Evolutionary conservation across 2,888 invertebrate genomes (phyloP).

Genomic region (Netelia inedita): DNA sequence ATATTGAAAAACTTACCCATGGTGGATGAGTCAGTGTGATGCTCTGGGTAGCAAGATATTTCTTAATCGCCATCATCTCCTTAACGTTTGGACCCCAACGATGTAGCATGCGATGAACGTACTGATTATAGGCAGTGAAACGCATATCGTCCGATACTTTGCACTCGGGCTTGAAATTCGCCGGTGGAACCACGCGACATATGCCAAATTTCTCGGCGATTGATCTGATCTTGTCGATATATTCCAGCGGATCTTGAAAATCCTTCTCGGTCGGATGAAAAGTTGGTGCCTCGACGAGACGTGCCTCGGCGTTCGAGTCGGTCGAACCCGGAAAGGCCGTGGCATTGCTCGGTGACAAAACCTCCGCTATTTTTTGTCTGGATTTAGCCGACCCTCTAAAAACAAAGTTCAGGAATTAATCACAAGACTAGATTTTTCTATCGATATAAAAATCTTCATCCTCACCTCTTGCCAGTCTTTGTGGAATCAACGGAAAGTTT

Average conservation of each 20-base stretch:
- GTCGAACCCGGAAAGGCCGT: constrained; percentile 77
- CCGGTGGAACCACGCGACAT: constrained; percentile 94
- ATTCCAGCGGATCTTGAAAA: constrained; percentile 93
- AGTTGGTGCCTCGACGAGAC: constrained; percentile 91
- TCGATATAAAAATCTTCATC: constrained; percentile 7
- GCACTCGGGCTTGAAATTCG: constrained; percentile 93
- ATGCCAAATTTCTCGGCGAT: constrained; percentile 93
- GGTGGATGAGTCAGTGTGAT: constrained; percentile 92
- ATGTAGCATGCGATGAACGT: constrained; percentile 93
- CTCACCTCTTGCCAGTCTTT: constrained; percentile 76
- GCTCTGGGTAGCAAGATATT: constrained; percentile 92
- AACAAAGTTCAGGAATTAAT: background rate
- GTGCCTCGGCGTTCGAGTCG: constrained; percentile 82
- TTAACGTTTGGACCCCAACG: constrained; percentile 96
- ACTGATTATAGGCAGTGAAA: constrained; percentile 95
- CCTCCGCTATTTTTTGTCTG: constrained; percentile 56
- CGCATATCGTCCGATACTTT: constrained; percentile 93
- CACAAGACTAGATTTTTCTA: constrained; percentile 16
- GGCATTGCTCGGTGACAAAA: constrained; percentile 75
- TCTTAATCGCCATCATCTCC: constrained; percentile 94
- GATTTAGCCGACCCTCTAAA: constrained; percentile 74
- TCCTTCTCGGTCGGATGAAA: constrained; percentile 94
- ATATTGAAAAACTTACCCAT: constrained; percentile 87
- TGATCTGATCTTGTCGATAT: constrained; percentile 92
- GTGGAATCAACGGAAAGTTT: constrained; percentile 77